Percentiles rank a stretch among this genome's conserved stretches.
phyloP scores from a whole-genome alignment of 2,888 invertebrate genomes.

The Gastracanthus pulcherrimus region DNA sequence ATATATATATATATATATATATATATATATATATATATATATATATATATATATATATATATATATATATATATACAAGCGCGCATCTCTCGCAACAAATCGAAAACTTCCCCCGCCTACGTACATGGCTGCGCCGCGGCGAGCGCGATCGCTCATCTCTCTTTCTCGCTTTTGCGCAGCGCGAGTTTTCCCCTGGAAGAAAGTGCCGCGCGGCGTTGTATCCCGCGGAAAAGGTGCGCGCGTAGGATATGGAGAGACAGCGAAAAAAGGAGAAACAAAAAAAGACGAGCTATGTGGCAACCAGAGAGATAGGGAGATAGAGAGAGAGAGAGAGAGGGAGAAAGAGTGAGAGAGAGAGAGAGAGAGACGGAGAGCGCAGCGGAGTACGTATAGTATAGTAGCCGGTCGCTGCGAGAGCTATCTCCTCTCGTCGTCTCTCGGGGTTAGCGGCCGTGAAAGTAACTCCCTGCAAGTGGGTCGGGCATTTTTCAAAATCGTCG shows the following conservation, averaged over 20 bases:
- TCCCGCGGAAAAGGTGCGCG: constrained; percentile 4
- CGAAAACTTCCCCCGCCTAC: constrained; percentile 7
- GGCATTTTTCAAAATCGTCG: constrained; percentile 76
- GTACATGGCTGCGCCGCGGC: not conserved
- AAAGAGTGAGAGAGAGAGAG: constrained; percentile 9
- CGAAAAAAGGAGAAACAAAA: not conserved
- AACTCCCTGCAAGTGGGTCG: constrained; percentile 75
- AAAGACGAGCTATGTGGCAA: not conserved
- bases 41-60: too few relatives aligned
- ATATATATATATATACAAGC: not conserved
- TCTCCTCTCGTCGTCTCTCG: constrained; percentile 52
- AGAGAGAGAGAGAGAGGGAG: constrained; percentile 8
- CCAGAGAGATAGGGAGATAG: too few relatives aligned
- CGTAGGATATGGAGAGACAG: not conserved
- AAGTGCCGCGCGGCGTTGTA: constrained; percentile 21
- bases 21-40: too few relatives aligned
- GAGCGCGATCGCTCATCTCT: too few relatives aligned
- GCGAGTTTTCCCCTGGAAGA: constrained; percentile 33
- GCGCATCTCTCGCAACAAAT: not conserved
- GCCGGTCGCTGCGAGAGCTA: constrained; percentile 43
- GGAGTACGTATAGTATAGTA: not conserved
- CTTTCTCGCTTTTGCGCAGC: too few relatives aligned
- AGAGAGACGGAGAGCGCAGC: not conserved
- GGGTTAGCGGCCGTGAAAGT: constrained; percentile 78
- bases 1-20: too few relatives aligned